Percentiles rank a stretch among this genome's conserved stretches.
Evolutionary conservation across 2,113 vertebrate genomes (phyloP).

Genomic region (Rhabdornis inornatus): DNA sequence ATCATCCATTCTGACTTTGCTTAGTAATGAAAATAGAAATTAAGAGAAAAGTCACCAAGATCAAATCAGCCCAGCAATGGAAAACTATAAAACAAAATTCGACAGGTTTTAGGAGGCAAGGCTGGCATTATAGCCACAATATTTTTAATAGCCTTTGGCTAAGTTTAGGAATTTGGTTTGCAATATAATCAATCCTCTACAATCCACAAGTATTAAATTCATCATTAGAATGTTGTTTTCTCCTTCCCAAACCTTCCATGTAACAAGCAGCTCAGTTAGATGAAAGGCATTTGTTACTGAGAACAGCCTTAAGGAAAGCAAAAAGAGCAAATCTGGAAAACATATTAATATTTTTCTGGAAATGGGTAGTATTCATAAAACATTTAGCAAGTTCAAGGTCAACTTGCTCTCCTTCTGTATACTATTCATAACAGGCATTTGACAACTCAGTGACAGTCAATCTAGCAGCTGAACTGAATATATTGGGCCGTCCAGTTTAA

Average conservation of each 20-base stretch:
- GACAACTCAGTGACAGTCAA: constrained; percentile 29
- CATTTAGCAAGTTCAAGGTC: constrained; percentile 66
- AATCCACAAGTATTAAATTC: constrained; percentile 35
- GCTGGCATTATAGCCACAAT: neutral
- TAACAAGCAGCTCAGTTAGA: constrained; percentile 39
- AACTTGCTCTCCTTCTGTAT: constrained; percentile 35
- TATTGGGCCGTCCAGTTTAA: constrained; percentile 4
- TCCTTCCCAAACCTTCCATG: constrained; percentile 17
- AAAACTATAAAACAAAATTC: neutral
- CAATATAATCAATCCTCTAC: constrained; percentile 24
- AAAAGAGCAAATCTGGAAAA: constrained; percentile 67
- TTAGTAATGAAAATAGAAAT: neutral
- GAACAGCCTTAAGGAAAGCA: constrained; percentile 33
- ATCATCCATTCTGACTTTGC: neutral
- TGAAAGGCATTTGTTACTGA: constrained; percentile 46
- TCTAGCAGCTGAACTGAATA: neutral
- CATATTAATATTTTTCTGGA: constrained; percentile 65
- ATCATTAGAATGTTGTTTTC: constrained; percentile 55
- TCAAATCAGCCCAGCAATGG: neutral
- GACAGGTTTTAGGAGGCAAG: neutral
- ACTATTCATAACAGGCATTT: constrained; percentile 15
- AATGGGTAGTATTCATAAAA: constrained; percentile 60
- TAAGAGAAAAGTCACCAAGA: neutral
- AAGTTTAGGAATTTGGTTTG: neutral
- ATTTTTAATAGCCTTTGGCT: neutral